Evolutionary conservation across 2,797 vertebrate species (phyloP).

Genomic region (Rallus crepitans): DNA sequence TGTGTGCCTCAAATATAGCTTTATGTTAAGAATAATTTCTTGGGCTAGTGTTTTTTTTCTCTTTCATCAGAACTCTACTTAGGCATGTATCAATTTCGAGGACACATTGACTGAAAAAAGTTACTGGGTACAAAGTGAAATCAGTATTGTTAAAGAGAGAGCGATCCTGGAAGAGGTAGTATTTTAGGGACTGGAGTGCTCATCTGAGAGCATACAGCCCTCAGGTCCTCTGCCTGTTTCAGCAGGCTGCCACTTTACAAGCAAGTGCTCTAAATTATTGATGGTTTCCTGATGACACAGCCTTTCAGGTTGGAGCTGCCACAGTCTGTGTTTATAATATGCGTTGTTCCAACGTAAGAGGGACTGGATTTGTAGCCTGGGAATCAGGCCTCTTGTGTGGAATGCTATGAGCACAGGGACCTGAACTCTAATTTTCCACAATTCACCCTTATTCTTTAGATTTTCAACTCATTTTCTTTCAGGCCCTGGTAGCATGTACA

Average conservation of each 20-base stretch:
- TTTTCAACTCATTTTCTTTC: neutral
- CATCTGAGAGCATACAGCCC: neutral
- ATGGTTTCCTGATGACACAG: neutral
- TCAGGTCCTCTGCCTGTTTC: neutral
- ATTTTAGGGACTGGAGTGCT: neutral
- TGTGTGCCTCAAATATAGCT: neutral
- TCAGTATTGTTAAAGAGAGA: neutral
- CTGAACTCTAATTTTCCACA: neutral
- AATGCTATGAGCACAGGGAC: neutral
- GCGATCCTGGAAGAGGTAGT: neutral
- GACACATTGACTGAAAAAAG: neutral
- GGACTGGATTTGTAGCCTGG: neutral
- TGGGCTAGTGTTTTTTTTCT: neutral
- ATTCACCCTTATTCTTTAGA: neutral
- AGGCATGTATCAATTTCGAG: neutral
- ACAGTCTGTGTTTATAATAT: neutral
- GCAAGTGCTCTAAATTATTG: neutral
- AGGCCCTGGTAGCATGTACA: neutral
- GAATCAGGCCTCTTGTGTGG: neutral
- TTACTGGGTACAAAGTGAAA: neutral
- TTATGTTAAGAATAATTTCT: neutral
- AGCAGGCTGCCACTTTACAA: neutral
- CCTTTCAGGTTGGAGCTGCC: neutral
- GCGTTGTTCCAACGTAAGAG: neutral
- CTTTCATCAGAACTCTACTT: neutral